A percentile compares a stretch with the other conserved stretches of the same genome.
These are phyloP conservation scores for Agrochola lota DNA, from an alignment of 2,888 invertebrate species.

Conservation along the genomic window DNA sequence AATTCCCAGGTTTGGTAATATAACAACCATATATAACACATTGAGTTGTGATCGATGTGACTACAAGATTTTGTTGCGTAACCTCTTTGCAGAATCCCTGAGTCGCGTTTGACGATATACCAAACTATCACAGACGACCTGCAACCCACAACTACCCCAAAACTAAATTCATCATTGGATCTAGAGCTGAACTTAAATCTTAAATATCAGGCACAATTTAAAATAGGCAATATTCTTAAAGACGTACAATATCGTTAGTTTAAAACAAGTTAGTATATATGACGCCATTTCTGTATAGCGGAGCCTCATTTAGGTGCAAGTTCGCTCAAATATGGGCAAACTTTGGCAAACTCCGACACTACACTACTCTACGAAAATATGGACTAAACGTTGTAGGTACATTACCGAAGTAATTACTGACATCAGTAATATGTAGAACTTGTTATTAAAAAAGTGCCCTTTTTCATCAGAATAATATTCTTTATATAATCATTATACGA, in stretches of 20 bases:
- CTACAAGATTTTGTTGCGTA: not conserved
- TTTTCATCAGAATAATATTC: not conserved
- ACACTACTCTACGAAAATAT: conserved; percentile 63
- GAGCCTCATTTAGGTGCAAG: conserved; percentile 65
- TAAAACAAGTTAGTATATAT: conserved; percentile 58
- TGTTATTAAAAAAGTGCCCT: conserved; percentile 11
- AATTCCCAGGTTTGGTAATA: not conserved
- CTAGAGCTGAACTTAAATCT: not conserved
- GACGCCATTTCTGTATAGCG: conserved; percentile 51
- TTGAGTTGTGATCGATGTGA: not conserved
- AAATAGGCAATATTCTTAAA: conserved; percentile 49
- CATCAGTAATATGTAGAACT: conserved; percentile 42
- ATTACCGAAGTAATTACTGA: conserved; percentile 64
- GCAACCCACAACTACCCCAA: not conserved
- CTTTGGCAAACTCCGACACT: conserved; percentile 63
- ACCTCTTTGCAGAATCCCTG: too few species aligned
- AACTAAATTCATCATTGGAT: not conserved
- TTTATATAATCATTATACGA: too few species aligned
- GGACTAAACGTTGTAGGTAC: conserved; percentile 59
- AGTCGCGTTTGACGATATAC: not conserved
- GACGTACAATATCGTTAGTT: conserved; percentile 61
- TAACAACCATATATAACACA: too few species aligned
- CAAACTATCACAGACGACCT: not conserved
- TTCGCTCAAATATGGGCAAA: conserved; percentile 69
- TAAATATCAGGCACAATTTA: conserved; percentile 24